These are phyloP conservation scores for Dione vanillae DNA, from an alignment of 2,888 invertebrate species.

Conservation along the genomic window DNA sequence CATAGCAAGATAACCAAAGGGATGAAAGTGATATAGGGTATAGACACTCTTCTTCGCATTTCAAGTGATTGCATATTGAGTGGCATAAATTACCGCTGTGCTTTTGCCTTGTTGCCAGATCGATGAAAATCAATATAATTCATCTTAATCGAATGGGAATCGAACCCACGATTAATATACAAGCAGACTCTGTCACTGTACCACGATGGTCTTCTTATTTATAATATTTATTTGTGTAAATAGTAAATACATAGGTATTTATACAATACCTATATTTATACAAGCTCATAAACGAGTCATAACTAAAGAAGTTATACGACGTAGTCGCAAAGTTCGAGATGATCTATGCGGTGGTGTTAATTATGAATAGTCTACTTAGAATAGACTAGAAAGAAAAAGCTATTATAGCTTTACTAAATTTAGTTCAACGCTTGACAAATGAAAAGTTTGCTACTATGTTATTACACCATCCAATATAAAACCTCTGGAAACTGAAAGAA, in stretches of 20 bases:
- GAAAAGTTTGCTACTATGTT: too few relatives aligned
- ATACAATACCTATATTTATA: slow-evolving; percentile 1
- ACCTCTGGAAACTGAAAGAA: too few relatives aligned
- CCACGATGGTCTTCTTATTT: too few relatives aligned
- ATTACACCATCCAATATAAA: too few relatives aligned
- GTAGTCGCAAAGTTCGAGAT: slow-evolving; percentile 22
- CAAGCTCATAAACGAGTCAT: slow-evolving; percentile 15
- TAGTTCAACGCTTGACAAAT: too few relatives aligned
- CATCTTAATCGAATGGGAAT: not conserved
- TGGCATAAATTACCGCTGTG: not conserved
- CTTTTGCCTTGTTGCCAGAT: not conserved
- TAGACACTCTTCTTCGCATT: not conserved
- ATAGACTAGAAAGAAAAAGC: too few relatives aligned
- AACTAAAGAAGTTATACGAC: slow-evolving; percentile 28
- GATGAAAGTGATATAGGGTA: not conserved
- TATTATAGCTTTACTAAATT: too few relatives aligned
- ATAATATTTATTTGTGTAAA: too few relatives aligned
- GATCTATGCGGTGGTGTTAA: slow-evolving; percentile 31
- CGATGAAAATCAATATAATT: not conserved
- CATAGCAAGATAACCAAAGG: not conserved
- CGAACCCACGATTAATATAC: not conserved
- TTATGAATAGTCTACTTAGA: slow-evolving; percentile 25
- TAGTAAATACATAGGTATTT: not conserved
- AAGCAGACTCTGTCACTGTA: not conserved
- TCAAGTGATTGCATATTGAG: not conserved